Percentiles rank a stretch among this genome's conserved stretches.
phyloP scores from a whole-genome alignment of 2,113 vertebrate species.

The Cyprinodon tularosa region DNA sequence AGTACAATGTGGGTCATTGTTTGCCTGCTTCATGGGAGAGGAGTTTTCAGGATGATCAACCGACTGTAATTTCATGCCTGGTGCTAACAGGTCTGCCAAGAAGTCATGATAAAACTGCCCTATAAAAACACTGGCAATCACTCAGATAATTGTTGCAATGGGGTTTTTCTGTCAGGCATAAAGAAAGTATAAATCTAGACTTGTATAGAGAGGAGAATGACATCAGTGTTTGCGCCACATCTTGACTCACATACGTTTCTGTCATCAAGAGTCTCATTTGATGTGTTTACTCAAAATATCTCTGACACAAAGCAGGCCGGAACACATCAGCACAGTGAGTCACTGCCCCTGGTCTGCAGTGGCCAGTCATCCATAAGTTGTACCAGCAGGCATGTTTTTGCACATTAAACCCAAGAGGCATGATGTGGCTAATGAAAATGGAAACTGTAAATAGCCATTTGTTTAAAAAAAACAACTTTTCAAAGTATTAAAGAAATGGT shows the following conservation, averaged over 20 bases:
- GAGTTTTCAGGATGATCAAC: constrained; percentile 44
- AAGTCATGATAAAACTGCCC: constrained; percentile 33
- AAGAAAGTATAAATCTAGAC: not conserved
- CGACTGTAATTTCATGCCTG: constrained; percentile 62
- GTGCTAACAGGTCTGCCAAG: constrained; percentile 49
- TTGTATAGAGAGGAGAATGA: not conserved
- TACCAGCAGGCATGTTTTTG: not conserved
- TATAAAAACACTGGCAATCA: constrained; percentile 29
- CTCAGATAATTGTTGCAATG: not conserved
- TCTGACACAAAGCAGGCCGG: too few species aligned
- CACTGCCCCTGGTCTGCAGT: not conserved
- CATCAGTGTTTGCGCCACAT: not conserved
- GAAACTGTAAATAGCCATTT: not conserved
- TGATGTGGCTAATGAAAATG: not conserved
- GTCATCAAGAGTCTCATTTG: constrained; percentile 1
- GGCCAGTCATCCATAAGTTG: not conserved
- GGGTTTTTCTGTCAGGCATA: constrained; percentile 5
- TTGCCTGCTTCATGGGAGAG: constrained; percentile 66
- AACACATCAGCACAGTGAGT: not conserved
- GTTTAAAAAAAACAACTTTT: too few species aligned
- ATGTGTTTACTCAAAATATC: constrained; percentile 25
- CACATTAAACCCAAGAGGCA: not conserved
- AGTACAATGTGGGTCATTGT: constrained; percentile 57
- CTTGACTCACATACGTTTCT: constrained; percentile 4
- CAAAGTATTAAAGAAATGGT: too few species aligned